Evolutionary conservation across 2,888 invertebrate genomes (phyloP).

Genomic region (Tachina grossa): DNA sequence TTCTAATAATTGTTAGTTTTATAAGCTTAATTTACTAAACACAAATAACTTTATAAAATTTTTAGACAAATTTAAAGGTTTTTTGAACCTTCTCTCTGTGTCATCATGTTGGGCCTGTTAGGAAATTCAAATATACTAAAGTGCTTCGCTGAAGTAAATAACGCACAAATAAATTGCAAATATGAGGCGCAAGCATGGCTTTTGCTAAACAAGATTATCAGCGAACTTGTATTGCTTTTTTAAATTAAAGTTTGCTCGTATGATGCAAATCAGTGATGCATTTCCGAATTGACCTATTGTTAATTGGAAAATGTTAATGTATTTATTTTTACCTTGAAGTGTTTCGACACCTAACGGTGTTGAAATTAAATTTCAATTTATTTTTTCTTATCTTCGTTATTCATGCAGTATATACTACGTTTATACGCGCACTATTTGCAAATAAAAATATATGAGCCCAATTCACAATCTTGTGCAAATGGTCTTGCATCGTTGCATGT

Average conservation of each 20-base stretch:
- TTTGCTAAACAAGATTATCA: no score
- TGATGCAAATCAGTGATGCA: no score
- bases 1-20: slow-evolving; percentile 26
- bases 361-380: slow-evolving; percentile 43
- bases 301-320: neutral
- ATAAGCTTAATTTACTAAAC: slow-evolving; percentile 27
- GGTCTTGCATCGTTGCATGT: no score
- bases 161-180: no score
- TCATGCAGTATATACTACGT: slow-evolving; percentile 17
- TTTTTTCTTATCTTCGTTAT: slow-evolving; percentile 15
- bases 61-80: slow-evolving; percentile 26
- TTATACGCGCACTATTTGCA: no score
- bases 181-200: no score
- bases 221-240: neutral
- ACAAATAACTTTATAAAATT: slow-evolving; percentile 16
- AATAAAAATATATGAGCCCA: no score
- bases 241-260: neutral
- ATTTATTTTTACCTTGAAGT: slow-evolving; percentile 20
- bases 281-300: no score
- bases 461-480: no score
- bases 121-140: no score
- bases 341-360: slow-evolving; percentile 40
- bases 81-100: slow-evolving; percentile 12
- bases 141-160: no score
- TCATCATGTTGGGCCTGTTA: no score